phyloP scores from a whole-genome alignment of 2,113 vertebrate species.

The Plectropomus leopardus region DNA sequence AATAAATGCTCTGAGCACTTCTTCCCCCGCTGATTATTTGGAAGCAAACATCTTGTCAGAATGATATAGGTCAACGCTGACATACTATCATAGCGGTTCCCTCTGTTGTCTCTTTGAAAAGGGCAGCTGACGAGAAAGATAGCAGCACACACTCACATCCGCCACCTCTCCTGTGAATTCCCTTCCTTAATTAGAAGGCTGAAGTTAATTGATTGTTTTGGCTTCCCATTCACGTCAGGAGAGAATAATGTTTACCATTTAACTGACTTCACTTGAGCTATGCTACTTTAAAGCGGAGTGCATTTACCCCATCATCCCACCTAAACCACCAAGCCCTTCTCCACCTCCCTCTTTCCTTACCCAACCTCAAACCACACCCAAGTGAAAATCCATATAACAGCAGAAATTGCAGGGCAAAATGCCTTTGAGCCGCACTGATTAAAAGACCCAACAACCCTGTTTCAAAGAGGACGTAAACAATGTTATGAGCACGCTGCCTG shows the following conservation, averaged over 20 bases:
- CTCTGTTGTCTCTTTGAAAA: conserved; percentile 60
- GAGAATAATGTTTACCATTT: conserved; percentile 61
- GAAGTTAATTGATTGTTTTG: conserved; percentile 71
- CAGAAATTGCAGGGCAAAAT: conserved; percentile 80
- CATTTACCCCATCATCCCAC: conserved; percentile 57
- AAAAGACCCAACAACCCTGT: conserved; percentile 74
- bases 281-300: conserved; percentile 56
- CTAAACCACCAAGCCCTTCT: conserved; percentile 40
- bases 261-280: conserved; percentile 47
- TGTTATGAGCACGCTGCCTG: conserved; percentile 71
- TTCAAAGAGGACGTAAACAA: conserved; percentile 79
- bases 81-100: conserved; percentile 4
- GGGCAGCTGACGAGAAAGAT: conserved; percentile 42
- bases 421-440: conserved; percentile 77
- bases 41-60: conserved; percentile 30
- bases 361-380: conserved; percentile 73
- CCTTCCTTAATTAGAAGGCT: conserved; percentile 69
- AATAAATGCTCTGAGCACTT: neutral
- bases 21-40: neutral
- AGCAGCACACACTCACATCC: neutral
- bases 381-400: conserved; percentile 75
- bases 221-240: conserved; percentile 60
- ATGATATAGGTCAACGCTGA: conserved; percentile 50
- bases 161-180: conserved; percentile 48
- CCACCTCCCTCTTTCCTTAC: conserved; percentile 27